A percentile compares a stretch with the other conserved stretches of the same genome.
phyloP scores from a whole-genome alignment of 1,140 invertebrate genomes.

The Panonychus citri region DNA sequence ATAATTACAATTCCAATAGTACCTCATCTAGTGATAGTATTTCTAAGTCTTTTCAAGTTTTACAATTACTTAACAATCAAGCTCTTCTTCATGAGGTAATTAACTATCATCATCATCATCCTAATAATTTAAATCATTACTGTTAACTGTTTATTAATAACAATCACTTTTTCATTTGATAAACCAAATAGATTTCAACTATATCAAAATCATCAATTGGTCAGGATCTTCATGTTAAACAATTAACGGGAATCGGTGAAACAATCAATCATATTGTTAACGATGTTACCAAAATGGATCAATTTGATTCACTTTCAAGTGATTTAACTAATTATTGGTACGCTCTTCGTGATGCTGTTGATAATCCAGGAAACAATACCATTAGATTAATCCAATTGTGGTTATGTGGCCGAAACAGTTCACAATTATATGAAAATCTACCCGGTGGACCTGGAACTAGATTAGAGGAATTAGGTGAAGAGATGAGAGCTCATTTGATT shows the following conservation, averaged over 20 bases:
- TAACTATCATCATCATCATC: no score
- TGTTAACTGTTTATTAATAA: background rate
- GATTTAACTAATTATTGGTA: background rate
- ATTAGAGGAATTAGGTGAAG: conserved; percentile 14
- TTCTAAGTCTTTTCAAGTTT: background rate
- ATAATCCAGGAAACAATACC: conserved; percentile 10
- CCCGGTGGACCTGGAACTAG: conserved; percentile 10
- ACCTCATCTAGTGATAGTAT: background rate
- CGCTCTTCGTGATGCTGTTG: background rate
- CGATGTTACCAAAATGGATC: background rate
- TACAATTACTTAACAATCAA: background rate
- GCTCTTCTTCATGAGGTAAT: background rate
- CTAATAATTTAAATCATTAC: no score
- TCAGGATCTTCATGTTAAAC: background rate
- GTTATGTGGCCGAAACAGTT: conserved; percentile 14
- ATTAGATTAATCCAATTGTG: conserved; percentile 12
- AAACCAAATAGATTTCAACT: background rate
- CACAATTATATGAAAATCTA: conserved; percentile 13
- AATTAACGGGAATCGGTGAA: background rate
- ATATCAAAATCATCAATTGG: background rate
- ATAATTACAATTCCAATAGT: background rate
- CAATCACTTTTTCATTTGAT: background rate
- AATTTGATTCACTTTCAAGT: background rate
- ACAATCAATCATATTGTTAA: background rate
- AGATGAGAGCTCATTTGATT: conserved; percentile 14